Evolutionary conservation across 23 tunicate species (phyloP).

Genomic region (Trididemnum miniatum): DNA sequence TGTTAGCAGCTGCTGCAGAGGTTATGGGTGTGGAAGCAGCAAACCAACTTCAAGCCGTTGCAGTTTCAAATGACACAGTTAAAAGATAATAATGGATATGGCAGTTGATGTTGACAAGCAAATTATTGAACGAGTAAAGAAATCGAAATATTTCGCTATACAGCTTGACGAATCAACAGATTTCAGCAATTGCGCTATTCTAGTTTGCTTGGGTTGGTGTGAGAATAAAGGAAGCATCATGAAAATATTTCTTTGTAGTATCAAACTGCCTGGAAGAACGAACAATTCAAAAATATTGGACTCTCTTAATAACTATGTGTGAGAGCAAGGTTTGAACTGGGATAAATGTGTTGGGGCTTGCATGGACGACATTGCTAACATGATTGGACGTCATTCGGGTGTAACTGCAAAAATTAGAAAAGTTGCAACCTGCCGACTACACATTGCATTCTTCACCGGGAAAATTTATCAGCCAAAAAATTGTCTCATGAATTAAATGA

Average conservation of each 20-base stretch:
- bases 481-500: conserved; percentile 50
- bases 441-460: conserved; percentile 56
- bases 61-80: conserved; percentile 51
- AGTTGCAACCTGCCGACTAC: conserved; percentile 39
- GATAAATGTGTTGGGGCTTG: too few relatives aligned
- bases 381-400: too few relatives aligned
- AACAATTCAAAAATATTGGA: conserved; percentile 51
- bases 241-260: conserved; percentile 53
- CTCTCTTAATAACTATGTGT: conserved; percentile 44
- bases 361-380: too few relatives aligned
- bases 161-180: too few relatives aligned
- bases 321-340: conserved; percentile 60
- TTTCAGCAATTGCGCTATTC: conserved; percentile 71
- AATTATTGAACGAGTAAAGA: too few relatives aligned
- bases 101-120: conserved; percentile 49
- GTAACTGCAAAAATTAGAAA: too few relatives aligned
- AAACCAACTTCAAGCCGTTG: conserved; percentile 49
- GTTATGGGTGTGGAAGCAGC: conserved; percentile 50
- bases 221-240: conserved; percentile 39
- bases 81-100: conserved; percentile 55
- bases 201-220: conserved; percentile 34
- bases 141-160: too few relatives aligned
- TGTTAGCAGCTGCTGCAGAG: conserved; percentile 48
- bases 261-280: conserved; percentile 52
- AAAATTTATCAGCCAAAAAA: conserved; percentile 58